phyloP scores from a whole-genome alignment of 2,797 vertebrate species.

The Microchirus variegatus region DNA sequence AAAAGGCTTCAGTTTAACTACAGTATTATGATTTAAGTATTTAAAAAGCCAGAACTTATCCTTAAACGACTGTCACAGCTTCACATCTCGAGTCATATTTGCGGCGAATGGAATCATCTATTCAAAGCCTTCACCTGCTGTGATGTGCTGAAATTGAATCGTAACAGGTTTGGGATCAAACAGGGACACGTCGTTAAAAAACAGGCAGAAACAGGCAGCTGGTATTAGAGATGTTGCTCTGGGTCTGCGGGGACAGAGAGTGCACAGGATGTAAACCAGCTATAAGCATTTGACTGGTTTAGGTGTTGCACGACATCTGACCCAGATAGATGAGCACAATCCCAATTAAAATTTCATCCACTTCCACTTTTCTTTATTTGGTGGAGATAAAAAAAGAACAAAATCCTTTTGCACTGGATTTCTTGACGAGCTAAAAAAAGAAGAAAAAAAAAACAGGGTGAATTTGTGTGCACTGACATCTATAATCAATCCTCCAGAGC shows the following conservation, averaged over 20 bases:
- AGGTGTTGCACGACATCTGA: conserved; percentile 37
- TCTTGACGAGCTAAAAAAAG: conserved; percentile 28
- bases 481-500: conserved; percentile 54
- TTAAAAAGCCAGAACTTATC: neutral
- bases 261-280: conserved; percentile 48
- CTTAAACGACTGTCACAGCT: neutral
- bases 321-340: conserved; percentile 33
- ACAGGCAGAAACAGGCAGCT: conserved; percentile 27
- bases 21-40: neutral
- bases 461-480: conserved; percentile 52
- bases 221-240: conserved; percentile 31
- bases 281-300: conserved; percentile 39
- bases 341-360: conserved; percentile 56
- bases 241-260: conserved; percentile 43
- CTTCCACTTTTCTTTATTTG: conserved; percentile 43
- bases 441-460: conserved; percentile 13
- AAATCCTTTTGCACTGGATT: conserved; percentile 19
- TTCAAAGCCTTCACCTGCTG: conserved; percentile 17
- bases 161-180: conserved; percentile 38
- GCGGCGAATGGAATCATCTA: conserved; percentile 6
- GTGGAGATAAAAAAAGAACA: neutral
- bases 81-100: neutral
- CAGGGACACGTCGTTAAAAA: conserved; percentile 24
- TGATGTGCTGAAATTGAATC: conserved; percentile 21
- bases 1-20: neutral